Evolutionary conservation across 2,888 invertebrate species (phyloP), one percentile per base, ranked within the genome.

Genomic region (Hemistola chrysoprasaria): DNA sequence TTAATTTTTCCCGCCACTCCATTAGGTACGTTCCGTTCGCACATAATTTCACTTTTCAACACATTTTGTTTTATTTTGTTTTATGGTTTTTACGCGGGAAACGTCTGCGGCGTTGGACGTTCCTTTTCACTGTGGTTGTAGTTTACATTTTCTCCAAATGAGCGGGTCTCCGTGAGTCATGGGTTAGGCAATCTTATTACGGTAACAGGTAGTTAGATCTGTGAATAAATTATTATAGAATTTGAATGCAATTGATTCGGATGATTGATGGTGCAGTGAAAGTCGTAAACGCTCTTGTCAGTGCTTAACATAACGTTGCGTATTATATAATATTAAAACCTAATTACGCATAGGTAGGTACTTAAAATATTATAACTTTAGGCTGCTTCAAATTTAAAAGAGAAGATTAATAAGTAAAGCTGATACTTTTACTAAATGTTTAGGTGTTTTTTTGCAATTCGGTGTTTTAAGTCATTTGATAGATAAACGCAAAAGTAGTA

Each of bases 51-150:
- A 65, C 50, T 47, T 48, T 56, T 46, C 49, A 50, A 38, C 57
- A 61, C 64, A 67, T 63, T 56, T 43, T 50, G 47, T 49, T 53
- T 44, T 51, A 43, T 50, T 51, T 51, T 59, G 57, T 43, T 47
- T 50, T 49, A 23, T 47, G 44, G 84, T 80, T 80, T 65, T 56
- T 30, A 41, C 79, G 76, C 79, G 72, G 62, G 75, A 56, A 59
- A 57, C 53, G 59, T 38, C 47, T 53, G 63, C 57, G 47, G 53
- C 52, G 56, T 53, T 50, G 57, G 51, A 53, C 67, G 71, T 69
- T 66, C 62, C 78, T 79, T 84, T 84, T 86, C 84, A 85, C 86
- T 86, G 85, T 86, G 42, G n/a, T 32, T 30, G 47, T 27, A 44
- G 37, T 50, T 59, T 58, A 58, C 62, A 64, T 64, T 64, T 66